These are phyloP conservation scores for Polypedilum vanderplanki DNA, from an alignment of 1,140 invertebrate genomes.

Conservation along the genomic window DNA sequence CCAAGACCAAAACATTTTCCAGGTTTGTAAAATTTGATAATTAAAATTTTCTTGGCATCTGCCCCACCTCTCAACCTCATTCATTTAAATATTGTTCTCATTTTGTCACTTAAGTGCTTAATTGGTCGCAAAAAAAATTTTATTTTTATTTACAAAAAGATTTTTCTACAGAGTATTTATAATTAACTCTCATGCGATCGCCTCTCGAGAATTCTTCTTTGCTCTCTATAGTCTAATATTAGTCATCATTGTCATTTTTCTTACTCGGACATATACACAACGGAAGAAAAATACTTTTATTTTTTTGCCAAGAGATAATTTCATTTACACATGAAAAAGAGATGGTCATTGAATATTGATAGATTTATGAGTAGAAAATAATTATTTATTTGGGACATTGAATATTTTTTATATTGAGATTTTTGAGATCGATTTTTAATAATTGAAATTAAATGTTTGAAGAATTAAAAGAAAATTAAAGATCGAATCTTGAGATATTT, in stretches of 20 bases:
- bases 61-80: background rate
- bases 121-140: background rate
- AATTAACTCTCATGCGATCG: constrained; percentile 4
- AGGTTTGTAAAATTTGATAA: background rate
- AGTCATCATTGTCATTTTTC: background rate
- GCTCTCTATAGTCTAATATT: background rate
- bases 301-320: background rate
- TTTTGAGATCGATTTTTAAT: too few species aligned
- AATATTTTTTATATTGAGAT: too few species aligned
- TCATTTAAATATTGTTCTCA: background rate
- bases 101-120: background rate
- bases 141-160: constrained; percentile 1
- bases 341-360: too few species aligned
- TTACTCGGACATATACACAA: too few species aligned
- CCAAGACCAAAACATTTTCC: background rate
- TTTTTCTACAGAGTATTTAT: background rate
- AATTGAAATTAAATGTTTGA: too few species aligned
- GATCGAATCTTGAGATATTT: too few species aligned
- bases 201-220: background rate
- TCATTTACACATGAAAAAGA: background rate
- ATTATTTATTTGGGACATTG: background rate
- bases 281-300: too few species aligned
- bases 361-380: background rate
- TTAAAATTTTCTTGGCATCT: background rate
- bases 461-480: too few species aligned